A percentile compares a stretch with the other conserved stretches of the same genome.
Evolutionary conservation across 2,113 vertebrate species (phyloP).

Genomic region (Typhlomys cinereus): DNA sequence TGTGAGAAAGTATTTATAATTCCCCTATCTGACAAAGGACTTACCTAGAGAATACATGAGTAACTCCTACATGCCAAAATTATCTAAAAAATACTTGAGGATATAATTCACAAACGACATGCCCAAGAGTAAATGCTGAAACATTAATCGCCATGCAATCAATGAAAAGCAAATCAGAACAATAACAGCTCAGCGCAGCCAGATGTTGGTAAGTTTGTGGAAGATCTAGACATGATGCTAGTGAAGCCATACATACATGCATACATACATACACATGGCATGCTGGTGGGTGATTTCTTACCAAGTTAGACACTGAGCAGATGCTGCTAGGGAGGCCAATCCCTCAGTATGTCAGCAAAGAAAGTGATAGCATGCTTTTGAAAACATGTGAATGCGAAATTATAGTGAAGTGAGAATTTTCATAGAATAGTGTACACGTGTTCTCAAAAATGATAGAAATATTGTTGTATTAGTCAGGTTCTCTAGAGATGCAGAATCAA

Average conservation of each 20-base stretch:
- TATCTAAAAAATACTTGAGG: not conserved
- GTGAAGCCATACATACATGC: not conserved
- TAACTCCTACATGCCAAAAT: not conserved
- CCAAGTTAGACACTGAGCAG: not conserved
- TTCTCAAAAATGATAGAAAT: not conserved
- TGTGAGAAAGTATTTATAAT: not conserved
- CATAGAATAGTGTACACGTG: not conserved
- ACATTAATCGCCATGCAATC: not conserved
- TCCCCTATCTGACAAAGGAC: not conserved
- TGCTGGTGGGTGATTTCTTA: not conserved
- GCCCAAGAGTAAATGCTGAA: not conserved
- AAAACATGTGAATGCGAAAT: too few species aligned
- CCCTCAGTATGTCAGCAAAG: not conserved
- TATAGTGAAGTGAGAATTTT: not conserved
- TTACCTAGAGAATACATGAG: not conserved
- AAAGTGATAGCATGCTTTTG: not conserved
- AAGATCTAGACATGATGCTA: not conserved
- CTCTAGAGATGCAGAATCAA: too few species aligned
- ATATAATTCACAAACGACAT: not conserved
- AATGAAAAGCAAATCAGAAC: slow-evolving; percentile 5
- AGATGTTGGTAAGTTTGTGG: not conserved
- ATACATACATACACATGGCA: too few species aligned
- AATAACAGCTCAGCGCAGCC: not conserved
- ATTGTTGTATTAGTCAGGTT: not conserved
- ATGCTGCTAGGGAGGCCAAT: not conserved